Evolutionary conservation across 1,140 invertebrate genomes (phyloP).

Genomic region (Saccostrea cuccullata): DNA sequence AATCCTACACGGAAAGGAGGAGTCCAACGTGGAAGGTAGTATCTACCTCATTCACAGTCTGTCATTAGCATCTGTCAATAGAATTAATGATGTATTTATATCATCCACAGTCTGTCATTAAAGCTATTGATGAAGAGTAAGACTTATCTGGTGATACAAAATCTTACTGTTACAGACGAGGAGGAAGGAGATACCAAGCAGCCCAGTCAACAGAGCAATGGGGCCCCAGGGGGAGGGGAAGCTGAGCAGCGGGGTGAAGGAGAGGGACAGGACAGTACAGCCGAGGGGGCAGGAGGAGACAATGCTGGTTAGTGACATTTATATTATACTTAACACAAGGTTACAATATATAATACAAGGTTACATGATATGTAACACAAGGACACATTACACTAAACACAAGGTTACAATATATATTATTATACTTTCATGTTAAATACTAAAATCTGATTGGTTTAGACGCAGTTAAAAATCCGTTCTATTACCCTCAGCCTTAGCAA

Average conservation of each 20-base stretch:
- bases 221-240: background rate
- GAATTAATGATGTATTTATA: too few species aligned
- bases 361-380: too few species aligned
- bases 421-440: too few species aligned
- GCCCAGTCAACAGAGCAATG: background rate
- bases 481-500: too few species aligned
- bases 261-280: conserved; percentile 61
- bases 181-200: conserved; percentile 47
- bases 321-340: background rate
- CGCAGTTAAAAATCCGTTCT: too few species aligned
- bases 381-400: too few species aligned
- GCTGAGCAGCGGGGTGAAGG: conserved; percentile 58
- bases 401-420: too few species aligned
- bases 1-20: conserved; percentile 55
- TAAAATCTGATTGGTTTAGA: too few species aligned
- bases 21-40: background rate
- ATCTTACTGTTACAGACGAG: conserved; percentile 37
- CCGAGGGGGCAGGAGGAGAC: conserved; percentile 32
- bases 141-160: background rate
- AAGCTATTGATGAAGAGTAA: background rate
- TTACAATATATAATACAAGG: background rate
- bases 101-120: too few species aligned
- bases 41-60: too few species aligned
- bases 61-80: too few species aligned
- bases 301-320: background rate